These are phyloP conservation scores for Canis aureus DNA, from an alignment of 2,113 vertebrate genomes.

Conservation along the genomic window DNA sequence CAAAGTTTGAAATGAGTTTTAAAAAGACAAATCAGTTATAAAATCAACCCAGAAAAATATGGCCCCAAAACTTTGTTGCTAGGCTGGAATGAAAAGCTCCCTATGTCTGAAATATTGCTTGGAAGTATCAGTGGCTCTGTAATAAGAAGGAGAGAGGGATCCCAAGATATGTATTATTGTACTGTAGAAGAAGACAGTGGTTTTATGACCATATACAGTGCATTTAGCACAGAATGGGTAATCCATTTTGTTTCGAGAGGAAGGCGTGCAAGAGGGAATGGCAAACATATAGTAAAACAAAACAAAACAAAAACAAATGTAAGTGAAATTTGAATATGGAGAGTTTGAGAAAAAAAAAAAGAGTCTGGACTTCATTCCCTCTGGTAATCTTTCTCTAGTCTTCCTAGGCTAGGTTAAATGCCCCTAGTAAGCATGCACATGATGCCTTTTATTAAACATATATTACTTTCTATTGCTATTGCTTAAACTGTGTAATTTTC, in stretches of 20 bases:
- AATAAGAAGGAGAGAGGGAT: neutral
- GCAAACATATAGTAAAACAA: neutral
- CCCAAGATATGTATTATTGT: neutral
- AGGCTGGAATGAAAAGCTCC: neutral
- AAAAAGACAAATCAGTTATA: constrained; percentile 27
- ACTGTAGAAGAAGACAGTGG: neutral
- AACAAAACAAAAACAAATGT: neutral
- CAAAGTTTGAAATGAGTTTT: neutral
- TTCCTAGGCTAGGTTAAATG: neutral
- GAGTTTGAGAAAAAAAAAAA: neutral
- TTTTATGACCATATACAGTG: neutral
- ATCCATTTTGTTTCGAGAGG: neutral
- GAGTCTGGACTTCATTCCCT: neutral
- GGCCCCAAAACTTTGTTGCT: neutral
- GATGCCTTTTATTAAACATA: neutral
- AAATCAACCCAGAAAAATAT: constrained; percentile 13
- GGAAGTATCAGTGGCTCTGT: neutral
- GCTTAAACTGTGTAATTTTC: neutral
- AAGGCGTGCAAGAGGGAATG: neutral
- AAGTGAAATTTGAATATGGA: neutral
- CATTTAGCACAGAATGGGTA: neutral
- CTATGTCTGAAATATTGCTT: constrained; percentile 14
- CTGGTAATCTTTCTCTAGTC: neutral
- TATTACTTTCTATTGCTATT: neutral
- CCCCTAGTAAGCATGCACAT: neutral